These are phyloP conservation scores for Hartigia nigra DNA, from an alignment of 2,888 invertebrate species.

Conservation along the genomic window DNA sequence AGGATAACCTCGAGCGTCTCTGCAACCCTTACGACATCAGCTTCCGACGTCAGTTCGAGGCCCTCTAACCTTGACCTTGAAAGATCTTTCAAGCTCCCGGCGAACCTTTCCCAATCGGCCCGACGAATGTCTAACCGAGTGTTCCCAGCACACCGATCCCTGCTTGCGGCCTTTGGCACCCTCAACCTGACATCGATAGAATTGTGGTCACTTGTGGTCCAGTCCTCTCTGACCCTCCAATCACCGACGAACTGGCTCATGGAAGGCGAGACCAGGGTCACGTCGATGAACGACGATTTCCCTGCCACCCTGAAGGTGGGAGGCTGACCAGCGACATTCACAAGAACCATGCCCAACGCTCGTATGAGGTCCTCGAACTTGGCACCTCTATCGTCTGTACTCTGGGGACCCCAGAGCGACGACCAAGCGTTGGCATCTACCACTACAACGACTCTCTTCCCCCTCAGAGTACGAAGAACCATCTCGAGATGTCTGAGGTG, in stretches of 20 bases:
- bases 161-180: constrained; percentile 3
- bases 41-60: constrained; percentile 12
- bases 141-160: background rate
- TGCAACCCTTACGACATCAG: constrained; percentile 21
- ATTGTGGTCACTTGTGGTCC: constrained; percentile 21
- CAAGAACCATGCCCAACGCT: constrained; percentile 4
- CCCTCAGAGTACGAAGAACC: constrained; percentile 22
- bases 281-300: constrained; percentile 27
- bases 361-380: constrained; percentile 16
- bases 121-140: constrained; percentile 25
- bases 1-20: constrained; percentile 18
- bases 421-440: constrained; percentile 22
- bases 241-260: constrained; percentile 16
- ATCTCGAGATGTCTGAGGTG: constrained; percentile 25
- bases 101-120: no score
- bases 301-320: constrained; percentile 21
- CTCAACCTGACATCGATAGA: constrained; percentile 15
- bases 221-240: constrained; percentile 19
- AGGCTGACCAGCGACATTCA: constrained; percentile 13
- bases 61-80: constrained; percentile 13
- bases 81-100: constrained; percentile 10
- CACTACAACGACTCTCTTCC: constrained; percentile 17
- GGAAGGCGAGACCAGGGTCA: constrained; percentile 20
- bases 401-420: constrained; percentile 16
- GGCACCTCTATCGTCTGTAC: constrained; percentile 2